These are phyloP conservation scores for Cecidostiba fungosa DNA, from an alignment of 2,888 invertebrate species.

Conservation along the genomic window DNA sequence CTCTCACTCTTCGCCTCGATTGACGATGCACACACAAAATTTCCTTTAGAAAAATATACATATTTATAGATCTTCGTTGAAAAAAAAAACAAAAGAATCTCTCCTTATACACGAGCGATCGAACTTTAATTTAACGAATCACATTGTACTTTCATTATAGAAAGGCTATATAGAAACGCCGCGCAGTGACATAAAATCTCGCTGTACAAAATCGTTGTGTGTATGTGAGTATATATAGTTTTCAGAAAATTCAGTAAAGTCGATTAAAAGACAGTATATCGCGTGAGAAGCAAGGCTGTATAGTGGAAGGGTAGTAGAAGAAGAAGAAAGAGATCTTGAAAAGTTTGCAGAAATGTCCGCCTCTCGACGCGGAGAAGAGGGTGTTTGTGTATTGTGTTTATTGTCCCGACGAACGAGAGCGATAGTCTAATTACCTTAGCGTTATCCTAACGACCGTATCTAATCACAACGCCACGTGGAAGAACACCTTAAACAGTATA, in stretches of 20 bases:
- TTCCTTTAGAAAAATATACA: conserved; percentile 53
- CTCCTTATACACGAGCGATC: conserved; percentile 10
- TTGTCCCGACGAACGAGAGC: conserved; percentile 65
- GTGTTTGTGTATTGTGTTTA: not conserved
- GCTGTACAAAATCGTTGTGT: conserved; percentile 44
- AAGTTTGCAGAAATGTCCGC: not conserved
- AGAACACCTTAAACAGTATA: conserved; percentile 38
- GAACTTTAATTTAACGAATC: conserved; percentile 52
- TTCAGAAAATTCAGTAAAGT: not conserved
- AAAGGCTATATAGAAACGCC: conserved; percentile 8
- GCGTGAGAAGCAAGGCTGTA: conserved; percentile 19
- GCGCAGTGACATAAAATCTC: conserved; percentile 28
- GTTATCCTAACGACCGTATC: conserved; percentile 71
- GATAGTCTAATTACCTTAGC: conserved; percentile 71
- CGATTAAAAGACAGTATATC: not conserved
- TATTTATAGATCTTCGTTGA: conserved; percentile 11
- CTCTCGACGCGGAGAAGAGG: conserved; percentile 5
- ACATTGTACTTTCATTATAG: conserved; percentile 54
- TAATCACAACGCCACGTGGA: conserved; percentile 71
- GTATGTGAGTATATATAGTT: not conserved
- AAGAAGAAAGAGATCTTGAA: conserved; percentile 40
- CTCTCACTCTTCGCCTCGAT: conserved; percentile 27
- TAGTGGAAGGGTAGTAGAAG: not conserved
- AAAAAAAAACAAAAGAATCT: conserved; percentile 14
- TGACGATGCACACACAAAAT: not conserved